Base-by-base conservation (phyloP, 2,888 invertebrate genomes). In the Loripinus fragilis region DNA sequence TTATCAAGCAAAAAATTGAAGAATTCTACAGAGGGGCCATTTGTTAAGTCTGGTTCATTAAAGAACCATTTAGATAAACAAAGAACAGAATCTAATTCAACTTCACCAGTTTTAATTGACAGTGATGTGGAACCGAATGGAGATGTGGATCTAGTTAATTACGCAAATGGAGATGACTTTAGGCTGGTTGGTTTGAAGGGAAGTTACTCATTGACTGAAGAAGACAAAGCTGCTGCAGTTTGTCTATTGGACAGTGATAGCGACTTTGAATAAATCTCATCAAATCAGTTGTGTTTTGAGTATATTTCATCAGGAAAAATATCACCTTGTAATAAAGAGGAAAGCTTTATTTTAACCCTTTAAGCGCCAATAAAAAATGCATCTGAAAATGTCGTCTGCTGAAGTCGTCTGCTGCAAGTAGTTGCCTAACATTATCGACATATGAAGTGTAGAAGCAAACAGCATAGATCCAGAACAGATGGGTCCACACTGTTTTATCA, bases 1-100 rank as follows among this genome's bases (percentile, higher is more conserved):
- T n/a, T 23, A 1, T 28, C 25, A 23, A 76, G 74, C 52, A 60
- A 73, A 12, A 72, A 72, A 30, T 68, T 75, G 38, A 69, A 70
- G 35, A 74, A 77, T 38, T 66, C 66, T 7, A 60, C 5, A 7
- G 0, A 2, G 5, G 60, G 30, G 60, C 33, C 60, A 60, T 30
- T 2, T 33, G 33, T 12, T 17, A 60, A 20, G 20, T 7, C 30
- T n/a, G 55, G 25, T 25, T 23, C 23, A n/a, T 10, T 55, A 28
- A 60, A 60, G 60, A 60, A 60, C 10, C 3, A 33, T 10, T 1
- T 30, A 33, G 28, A 1, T 30, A 60, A 60, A 28, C 55, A 55
- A 33, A 60, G 23, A 23, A 52, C 28, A 52, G 25, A 52, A 23
- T 20, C 10, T 2, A 33, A 2, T 33, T 33, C 41, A 42, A 17